phyloP scores from a whole-genome alignment of 2,113 vertebrate genomes.

The Alosa alosa region DNA sequence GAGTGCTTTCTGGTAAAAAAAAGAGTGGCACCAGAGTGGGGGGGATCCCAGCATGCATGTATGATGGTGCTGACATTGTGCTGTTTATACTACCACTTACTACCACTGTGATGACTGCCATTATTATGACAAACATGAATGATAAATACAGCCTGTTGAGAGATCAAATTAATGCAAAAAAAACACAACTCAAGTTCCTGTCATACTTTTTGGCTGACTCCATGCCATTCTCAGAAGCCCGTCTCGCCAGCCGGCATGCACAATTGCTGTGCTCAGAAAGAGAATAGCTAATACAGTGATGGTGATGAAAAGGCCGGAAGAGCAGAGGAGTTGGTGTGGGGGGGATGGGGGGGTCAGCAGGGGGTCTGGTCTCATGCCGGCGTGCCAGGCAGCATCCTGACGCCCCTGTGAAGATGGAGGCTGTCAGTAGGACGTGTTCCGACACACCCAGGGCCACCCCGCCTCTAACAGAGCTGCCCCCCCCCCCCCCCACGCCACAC shows the following conservation, averaged over 20 bases:
- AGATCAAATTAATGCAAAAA: neutral
- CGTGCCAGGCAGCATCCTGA: neutral
- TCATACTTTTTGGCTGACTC: neutral
- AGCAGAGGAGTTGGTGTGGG: neutral
- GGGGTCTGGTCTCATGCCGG: constrained; percentile 13
- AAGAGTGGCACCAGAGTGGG: neutral
- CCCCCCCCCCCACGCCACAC: neutral
- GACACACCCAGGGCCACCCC: constrained; percentile 1
- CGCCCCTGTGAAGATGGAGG: constrained; percentile 24
- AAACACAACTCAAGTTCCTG: neutral
- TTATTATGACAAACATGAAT: constrained; percentile 5
- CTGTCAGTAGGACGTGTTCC: neutral
- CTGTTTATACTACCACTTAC: neutral
- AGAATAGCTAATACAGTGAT: constrained; percentile 9
- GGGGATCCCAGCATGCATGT: constrained; percentile 22
- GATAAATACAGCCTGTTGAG: neutral
- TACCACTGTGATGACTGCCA: neutral
- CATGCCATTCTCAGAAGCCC: neutral
- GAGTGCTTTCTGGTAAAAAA: constrained; percentile 28
- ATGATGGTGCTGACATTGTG: neutral
- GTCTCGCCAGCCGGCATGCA: constrained; percentile 12
- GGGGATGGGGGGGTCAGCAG: neutral
- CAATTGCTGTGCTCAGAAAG: neutral
- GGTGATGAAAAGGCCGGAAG: constrained; percentile 20
- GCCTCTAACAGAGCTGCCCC: neutral